A percentile compares a stretch with the other conserved stretches of the same genome.
Evolutionary conservation across 2,797 vertebrate genomes (phyloP).

Genomic region (Chromis chromis): DNA sequence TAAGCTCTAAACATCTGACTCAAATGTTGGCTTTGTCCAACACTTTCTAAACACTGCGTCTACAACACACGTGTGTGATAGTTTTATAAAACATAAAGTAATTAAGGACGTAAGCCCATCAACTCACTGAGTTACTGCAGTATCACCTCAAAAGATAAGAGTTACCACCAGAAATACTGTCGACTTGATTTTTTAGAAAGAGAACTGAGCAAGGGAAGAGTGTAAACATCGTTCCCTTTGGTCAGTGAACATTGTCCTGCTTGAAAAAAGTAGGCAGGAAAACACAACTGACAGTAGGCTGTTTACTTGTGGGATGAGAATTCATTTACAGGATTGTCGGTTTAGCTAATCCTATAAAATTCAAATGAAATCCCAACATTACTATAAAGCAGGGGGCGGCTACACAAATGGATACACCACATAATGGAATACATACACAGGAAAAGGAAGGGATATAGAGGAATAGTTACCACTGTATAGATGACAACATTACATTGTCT

Average conservation of each 20-base stretch:
- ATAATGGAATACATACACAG: neutral
- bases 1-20: neutral
- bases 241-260: slow-evolving; percentile 3
- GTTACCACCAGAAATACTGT: neutral
- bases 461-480: no score
- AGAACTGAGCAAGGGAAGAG: slow-evolving; percentile 1
- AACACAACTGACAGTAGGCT: slow-evolving; percentile 1
- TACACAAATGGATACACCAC: neutral
- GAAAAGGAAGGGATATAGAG: neutral
- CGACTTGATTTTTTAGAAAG: neutral
- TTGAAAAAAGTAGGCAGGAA: neutral
- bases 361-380: neutral
- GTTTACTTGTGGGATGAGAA: neutral
- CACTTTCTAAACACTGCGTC: neutral
- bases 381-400: neutral
- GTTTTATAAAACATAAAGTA: neutral
- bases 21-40: neutral
- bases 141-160: slow-evolving; percentile 1
- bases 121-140: neutral
- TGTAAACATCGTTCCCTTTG: slow-evolving; percentile 23
- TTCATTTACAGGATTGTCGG: neutral
- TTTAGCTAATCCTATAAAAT: neutral
- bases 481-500: neutral
- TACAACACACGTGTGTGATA: neutral
- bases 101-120: neutral